Base-by-base conservation (phyloP, 23 tunicate species). In the Trididemnum clinides region DNA sequence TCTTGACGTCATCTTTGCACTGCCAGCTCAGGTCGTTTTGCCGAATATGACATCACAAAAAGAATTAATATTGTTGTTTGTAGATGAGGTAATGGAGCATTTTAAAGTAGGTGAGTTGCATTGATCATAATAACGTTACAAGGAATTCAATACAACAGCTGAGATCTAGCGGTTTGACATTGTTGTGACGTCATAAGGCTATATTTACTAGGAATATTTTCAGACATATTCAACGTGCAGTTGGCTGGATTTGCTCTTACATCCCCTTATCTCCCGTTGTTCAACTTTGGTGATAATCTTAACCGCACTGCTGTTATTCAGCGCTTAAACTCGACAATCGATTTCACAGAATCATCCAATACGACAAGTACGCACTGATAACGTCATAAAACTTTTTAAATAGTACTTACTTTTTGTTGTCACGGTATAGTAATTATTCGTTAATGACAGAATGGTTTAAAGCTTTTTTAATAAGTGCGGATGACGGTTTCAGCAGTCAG, bases 1-100 rank as follows among this genome's bases (percentile, higher is more conserved):
- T 1, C 64, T 92, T 4, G 91, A 86, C 37, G 39, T 92, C 31
- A 87, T 87, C 3, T 74, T 92, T 2, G 82, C 77, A 15, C 74
- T 87, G 1, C 91, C 97, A 1, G 57, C 80, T 1, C 58, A 44
- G 22, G 74, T 57, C 28, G 19, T 3, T 33, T 63, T 78, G 3
- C 2, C 80, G 1, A 28, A 39, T 5, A 36, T 36, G 25, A 36
- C 33, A 19, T 37, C 80, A 23, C 29, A 73, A 5, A 36, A 37
- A 73, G 38, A 73, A 5, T 23, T 22, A 19, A 73, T 37, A 20
- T 12, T 19, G 6, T 26, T 12, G 28, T 73, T 73, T 28, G 7
- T 73, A 10, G 4, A 38, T 36, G 7, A 36, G 2, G 7, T 73
- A 12, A 18, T 73, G n/a, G 30, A 36, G 7, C 21, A n/a, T 10